Evolutionary conservation across 2,888 invertebrate genomes (phyloP).

Genomic region (Drosophila putrida): DNA sequence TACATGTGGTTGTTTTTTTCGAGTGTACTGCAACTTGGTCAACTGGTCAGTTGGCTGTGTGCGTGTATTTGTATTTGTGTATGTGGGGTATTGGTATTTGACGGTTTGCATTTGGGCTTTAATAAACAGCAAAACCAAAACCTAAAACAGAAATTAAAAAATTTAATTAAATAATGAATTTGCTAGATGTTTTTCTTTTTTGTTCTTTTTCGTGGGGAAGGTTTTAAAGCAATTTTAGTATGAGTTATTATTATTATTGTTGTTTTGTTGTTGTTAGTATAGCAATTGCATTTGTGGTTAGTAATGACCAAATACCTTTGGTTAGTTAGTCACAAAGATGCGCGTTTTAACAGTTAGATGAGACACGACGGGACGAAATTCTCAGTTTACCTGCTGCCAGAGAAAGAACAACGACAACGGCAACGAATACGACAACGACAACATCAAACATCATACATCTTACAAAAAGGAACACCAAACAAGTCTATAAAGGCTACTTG

Average conservation of each 20-base stretch:
- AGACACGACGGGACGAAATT: slow-evolving; percentile 46
- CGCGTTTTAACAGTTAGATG: slow-evolving; percentile 40
- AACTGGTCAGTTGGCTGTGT: slow-evolving; percentile 38
- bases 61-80: slow-evolving; percentile 44
- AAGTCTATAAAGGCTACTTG: slow-evolving; percentile 50
- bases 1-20: slow-evolving; percentile 18
- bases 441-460: slow-evolving; percentile 62
- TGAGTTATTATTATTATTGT: slow-evolving; percentile 2
- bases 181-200: background rate
- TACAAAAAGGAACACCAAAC: slow-evolving; percentile 67
- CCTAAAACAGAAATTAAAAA: slow-evolving; percentile 75
- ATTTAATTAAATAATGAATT: slow-evolving; percentile 53
- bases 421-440: slow-evolving; percentile 47
- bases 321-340: slow-evolving; percentile 62
- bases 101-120: slow-evolving; percentile 65
- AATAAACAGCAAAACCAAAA: slow-evolving; percentile 81
- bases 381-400: slow-evolving; percentile 73
- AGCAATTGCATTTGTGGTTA: slow-evolving; percentile 29
- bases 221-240: slow-evolving; percentile 33
- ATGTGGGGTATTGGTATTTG: slow-evolving; percentile 65
- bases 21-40: slow-evolving; percentile 43
- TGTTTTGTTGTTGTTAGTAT: slow-evolving; percentile 12
- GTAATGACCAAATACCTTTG: slow-evolving; percentile 44
- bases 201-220: slow-evolving; percentile 11
- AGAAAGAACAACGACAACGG: slow-evolving; percentile 58